These are phyloP conservation scores for Piaya cayana DNA, from an alignment of 2,113 vertebrate species.

Conservation along the genomic window DNA sequence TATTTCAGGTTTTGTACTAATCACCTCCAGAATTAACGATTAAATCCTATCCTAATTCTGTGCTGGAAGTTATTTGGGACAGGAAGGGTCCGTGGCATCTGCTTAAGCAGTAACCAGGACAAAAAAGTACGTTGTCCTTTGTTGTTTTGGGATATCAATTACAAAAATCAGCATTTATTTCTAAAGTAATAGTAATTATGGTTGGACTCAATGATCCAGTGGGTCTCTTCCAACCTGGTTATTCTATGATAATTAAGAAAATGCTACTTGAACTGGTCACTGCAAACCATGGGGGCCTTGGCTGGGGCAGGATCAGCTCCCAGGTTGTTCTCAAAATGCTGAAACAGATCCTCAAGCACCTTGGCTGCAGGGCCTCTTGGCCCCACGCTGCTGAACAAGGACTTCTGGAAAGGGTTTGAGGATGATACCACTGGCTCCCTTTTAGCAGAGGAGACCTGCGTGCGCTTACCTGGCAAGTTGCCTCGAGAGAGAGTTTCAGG, in stretches of 20 bases:
- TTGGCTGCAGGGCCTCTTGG: fast-evolving
- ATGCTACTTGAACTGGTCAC: not conserved
- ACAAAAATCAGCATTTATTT: not conserved
- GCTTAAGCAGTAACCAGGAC: not conserved
- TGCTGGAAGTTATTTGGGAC: fast-evolving
- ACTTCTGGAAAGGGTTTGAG: not conserved
- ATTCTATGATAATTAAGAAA: too few relatives aligned
- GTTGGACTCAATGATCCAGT: too few relatives aligned
- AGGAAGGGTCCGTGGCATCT: not conserved
- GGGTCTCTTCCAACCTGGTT: too few relatives aligned
- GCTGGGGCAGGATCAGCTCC: not conserved
- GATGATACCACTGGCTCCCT: not conserved
- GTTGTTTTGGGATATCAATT: fast-evolving
- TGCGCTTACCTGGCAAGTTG: constrained; percentile 85
- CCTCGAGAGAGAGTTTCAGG: constrained; percentile 90
- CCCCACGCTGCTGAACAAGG: not conserved
- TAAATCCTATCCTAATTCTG: not conserved
- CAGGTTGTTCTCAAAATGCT: not conserved
- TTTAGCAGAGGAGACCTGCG: not conserved
- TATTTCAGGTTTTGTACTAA: not conserved
- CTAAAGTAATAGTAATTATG: not conserved
- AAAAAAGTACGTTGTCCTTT: not conserved
- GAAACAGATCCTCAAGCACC: not conserved
- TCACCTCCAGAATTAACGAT: not conserved
- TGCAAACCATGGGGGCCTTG: fast-evolving